Base-by-base conservation (phyloP, 2,888 invertebrate genomes). In the Leucophora obtusa region DNA sequence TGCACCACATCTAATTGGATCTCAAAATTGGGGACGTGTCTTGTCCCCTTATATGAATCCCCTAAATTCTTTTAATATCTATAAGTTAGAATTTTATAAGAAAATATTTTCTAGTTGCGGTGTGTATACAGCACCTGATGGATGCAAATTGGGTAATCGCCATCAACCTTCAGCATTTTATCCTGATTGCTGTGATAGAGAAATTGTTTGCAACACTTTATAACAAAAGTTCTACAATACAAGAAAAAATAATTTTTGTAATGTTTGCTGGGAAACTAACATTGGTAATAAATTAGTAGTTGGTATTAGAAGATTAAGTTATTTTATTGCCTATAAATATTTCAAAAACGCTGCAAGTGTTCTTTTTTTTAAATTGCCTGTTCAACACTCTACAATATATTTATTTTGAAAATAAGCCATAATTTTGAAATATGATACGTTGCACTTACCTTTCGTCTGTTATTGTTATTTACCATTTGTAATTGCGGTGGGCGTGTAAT, bases 401-500 rank as follows among this genome's bases (percentile, higher is more conserved):
- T 14, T 47, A 47, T 47, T 47, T 47, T 7, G n/a, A 47, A n/a
- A 47, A 14, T 47, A 60, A 53, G n/a, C 24, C 10, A 65, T 66
- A 77, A 77, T 77, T 76, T 77, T 71, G 11, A 17, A 54, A 71
- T 35, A 24, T 60, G 53, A 71, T 59, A 71, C 47, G 9, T 10
- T 9, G 50, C 62, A 68, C n/a, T 62, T 60, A 38, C 14, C 35
- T 51, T 15, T 9, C n/a, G 7, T 51, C 51, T 65, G 0, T 56
- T 47, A 33, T 21, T 51, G 15, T 21, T 28, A 43, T 47, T 28
- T 51, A 38, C 21, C 38, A 10, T 5, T 15, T 15, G 72, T 58
- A 76, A 76, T 72, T 76, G 75, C 63, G 63, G 68, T 69, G 80
- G 76, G 76, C 76, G 76, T 81, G 51, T 53, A 43, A 59, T 47